Base-by-base conservation (phyloP, 2,888 invertebrate species). In the Cistogaster globosa region DNA sequence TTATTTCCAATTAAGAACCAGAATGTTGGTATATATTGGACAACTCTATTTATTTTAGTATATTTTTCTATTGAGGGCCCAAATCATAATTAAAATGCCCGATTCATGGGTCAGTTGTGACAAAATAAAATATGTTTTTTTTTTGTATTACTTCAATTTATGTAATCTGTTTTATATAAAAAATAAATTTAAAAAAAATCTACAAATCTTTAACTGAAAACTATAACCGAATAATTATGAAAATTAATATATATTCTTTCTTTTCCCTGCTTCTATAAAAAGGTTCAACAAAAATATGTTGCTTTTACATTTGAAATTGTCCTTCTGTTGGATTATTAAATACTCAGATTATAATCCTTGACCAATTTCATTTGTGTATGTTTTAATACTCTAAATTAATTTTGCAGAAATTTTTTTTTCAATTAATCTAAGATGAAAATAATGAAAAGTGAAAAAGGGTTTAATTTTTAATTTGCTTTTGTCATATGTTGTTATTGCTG, bases 381-480 rank as follows among this genome's bases (percentile, higher is more conserved):
- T 57, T 74, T 68, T 87, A 88, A 88, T 87, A 87, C 88, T 88
- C 87, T 89, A 90, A 91, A 90, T 92, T 91, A 92, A 91, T 91
- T 91, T 91, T 88, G 91, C 90, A 91, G 91, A 91, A 91, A 92
- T 91, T 67, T 32, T 67, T n/a, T 91, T 88, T 68, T 88, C 90
- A 91, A 91, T 92, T 91, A 90, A 90, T 89, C 88, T 89, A 87
- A 87, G 86, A 87, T 86, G 87, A 87, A 87, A 84, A 84, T 84
- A 86, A 87, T 86, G 86, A 83, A 80, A 76, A 86, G 75, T 74
- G 77, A 83, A 85, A 87, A 86, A 87, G 86, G 88, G 57, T 85
- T 84, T 84, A 82, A n/a, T 84, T 84, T 79, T 76, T n/a, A 74
- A 45, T 48, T n/a, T 62, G 36, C 48, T 42, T 36, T 57, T 32